phyloP scores from a whole-genome alignment of 2,113 vertebrate species.

The Saguinus imperator region DNA sequence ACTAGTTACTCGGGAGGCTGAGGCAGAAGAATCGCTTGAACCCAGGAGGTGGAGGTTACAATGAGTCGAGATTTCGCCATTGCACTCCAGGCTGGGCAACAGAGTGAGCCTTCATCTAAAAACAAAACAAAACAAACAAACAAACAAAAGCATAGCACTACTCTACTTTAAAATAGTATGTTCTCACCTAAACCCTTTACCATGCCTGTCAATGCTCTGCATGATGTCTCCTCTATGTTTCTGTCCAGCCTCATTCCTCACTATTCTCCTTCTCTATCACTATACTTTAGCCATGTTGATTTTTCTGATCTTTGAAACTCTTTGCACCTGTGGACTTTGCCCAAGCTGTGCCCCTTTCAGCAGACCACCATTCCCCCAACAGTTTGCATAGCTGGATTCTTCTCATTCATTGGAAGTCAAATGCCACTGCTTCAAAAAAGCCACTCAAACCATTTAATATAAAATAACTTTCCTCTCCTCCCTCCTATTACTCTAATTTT shows the following conservation, averaged over 20 bases:
- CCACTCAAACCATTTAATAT: not conserved
- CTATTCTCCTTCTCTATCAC: not conserved
- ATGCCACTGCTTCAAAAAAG: not conserved
- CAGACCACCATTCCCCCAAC: not conserved
- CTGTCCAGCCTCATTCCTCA: not conserved
- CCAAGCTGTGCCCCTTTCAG: not conserved
- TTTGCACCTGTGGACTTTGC: not conserved
- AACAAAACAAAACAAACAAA: too few relatives aligned
- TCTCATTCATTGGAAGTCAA: not conserved
- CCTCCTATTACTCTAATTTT: not conserved
- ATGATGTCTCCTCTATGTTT: not conserved
- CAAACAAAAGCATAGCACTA: too few relatives aligned
- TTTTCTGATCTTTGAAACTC: conserved; percentile 33
- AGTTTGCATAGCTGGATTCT: not conserved
- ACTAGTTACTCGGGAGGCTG: too few relatives aligned
- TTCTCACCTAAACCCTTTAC: not conserved
- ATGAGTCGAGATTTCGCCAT: too few relatives aligned
- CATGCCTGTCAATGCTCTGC: not conserved
- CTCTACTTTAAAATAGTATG: not conserved
- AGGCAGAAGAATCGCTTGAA: too few relatives aligned
- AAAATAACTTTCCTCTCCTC: not conserved
- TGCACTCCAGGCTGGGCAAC: too few relatives aligned
- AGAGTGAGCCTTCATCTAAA: too few relatives aligned
- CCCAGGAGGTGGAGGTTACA: too few relatives aligned
- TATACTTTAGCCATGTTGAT: not conserved